These are phyloP conservation scores for Stratiolaelaps scimitus DNA, from an alignment of 1,140 invertebrate species.

Conservation along the genomic window DNA sequence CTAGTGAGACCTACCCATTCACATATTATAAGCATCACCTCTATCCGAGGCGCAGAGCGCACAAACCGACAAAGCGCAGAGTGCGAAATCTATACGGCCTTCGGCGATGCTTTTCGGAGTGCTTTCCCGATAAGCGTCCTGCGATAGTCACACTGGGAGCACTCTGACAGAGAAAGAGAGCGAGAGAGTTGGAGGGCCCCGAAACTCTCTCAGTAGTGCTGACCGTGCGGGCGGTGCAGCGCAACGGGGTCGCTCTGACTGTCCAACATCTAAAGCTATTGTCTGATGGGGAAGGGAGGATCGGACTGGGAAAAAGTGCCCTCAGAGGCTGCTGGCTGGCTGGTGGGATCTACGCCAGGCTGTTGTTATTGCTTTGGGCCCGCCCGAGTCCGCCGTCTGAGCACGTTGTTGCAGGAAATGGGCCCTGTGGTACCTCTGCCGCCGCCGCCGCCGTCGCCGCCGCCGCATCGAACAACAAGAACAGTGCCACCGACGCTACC, in stretches of 20 bases:
- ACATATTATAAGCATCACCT: background rate
- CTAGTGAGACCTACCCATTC: background rate
- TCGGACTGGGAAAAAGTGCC: background rate
- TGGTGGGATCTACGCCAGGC: too few relatives aligned
- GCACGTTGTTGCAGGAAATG: too few relatives aligned
- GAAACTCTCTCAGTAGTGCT: background rate
- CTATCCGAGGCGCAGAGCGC: background rate
- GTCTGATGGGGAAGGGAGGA: background rate
- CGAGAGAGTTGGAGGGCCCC: too few relatives aligned
- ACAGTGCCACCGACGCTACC: too few relatives aligned
- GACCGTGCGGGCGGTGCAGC: background rate
- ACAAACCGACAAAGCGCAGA: background rate
- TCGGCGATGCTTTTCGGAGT: constrained; percentile 9
- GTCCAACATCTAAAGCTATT: background rate
- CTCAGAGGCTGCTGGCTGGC: too few relatives aligned
- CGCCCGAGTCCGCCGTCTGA: too few relatives aligned
- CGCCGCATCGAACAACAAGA: too few relatives aligned
- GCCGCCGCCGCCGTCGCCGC: too few relatives aligned
- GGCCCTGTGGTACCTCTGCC: too few relatives aligned
- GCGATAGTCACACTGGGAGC: background rate
- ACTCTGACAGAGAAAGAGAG: background rate
- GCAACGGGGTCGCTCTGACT: background rate
- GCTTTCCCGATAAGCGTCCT: constrained; percentile 16
- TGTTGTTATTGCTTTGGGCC: too few relatives aligned
- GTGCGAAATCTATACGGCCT: too few relatives aligned